phyloP scores from a whole-genome alignment of 1,140 invertebrate genomes.

The Achatina immaculata region DNA sequence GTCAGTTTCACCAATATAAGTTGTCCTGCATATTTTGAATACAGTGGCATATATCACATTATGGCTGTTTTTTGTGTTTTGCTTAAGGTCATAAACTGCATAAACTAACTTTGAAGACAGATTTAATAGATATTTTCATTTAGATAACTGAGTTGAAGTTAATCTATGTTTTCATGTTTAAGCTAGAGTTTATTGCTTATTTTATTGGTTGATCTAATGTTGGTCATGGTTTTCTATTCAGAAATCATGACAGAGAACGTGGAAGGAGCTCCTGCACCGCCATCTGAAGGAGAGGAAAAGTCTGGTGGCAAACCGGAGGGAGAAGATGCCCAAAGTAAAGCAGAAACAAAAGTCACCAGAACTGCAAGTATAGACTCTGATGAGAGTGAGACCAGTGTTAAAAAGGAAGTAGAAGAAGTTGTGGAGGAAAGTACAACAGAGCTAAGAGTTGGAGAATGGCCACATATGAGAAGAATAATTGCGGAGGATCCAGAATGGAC shows the following conservation, averaged over 20 bases:
- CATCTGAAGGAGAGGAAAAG: slow-evolving; percentile 11
- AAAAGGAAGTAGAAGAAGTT: slow-evolving; percentile 47
- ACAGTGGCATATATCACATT: too few relatives aligned
- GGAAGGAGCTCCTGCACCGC: neutral
- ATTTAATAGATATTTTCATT: too few relatives aligned
- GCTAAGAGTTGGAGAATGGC: slow-evolving; percentile 66
- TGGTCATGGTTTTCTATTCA: neutral
- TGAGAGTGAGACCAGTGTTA: slow-evolving; percentile 54
- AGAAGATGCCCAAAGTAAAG: neutral
- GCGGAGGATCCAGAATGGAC: slow-evolving; percentile 72
- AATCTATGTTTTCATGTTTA: too few relatives aligned
- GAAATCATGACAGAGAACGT: slow-evolving; percentile 11
- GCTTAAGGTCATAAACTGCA: too few relatives aligned
- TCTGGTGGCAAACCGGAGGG: neutral
- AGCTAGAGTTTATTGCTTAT: too few relatives aligned
- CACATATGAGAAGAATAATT: slow-evolving; percentile 71
- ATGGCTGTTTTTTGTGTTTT: too few relatives aligned
- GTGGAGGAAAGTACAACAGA: slow-evolving; percentile 56
- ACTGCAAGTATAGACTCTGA: slow-evolving; percentile 56
- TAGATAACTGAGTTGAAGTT: too few relatives aligned
- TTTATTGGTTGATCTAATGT: too few relatives aligned
- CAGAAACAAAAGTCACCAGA: slow-evolving; percentile 45
- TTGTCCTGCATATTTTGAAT: too few relatives aligned
- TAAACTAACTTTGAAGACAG: too few relatives aligned
- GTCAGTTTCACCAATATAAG: too few relatives aligned